A percentile compares a stretch with the other conserved stretches of the same genome.
Evolutionary conservation across 2,888 invertebrate genomes (phyloP).

Genomic region (Strigamia crassipes): DNA sequence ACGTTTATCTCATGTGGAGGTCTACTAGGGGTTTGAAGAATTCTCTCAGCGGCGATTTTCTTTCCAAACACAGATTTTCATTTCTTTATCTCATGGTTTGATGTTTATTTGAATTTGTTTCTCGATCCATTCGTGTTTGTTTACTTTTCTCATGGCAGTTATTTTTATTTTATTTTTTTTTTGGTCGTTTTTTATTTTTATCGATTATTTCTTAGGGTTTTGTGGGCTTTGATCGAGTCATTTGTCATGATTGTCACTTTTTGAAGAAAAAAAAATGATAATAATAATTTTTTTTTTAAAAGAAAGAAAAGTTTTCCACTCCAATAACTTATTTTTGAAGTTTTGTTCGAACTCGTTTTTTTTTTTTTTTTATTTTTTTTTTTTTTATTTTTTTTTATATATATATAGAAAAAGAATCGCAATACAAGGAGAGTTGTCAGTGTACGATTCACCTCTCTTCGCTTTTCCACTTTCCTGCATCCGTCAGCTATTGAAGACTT

Average conservation of each 20-base stretch:
- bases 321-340: slow-evolving; percentile 4
- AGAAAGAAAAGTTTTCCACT: background rate
- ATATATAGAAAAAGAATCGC: background rate
- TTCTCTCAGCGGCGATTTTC: background rate
- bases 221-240: background rate
- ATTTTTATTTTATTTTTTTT: background rate
- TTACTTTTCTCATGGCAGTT: background rate
- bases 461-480: slow-evolving; percentile 35
- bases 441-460: slow-evolving; percentile 29
- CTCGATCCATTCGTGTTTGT: background rate
- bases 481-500: slow-evolving; percentile 24
- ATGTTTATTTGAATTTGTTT: background rate
- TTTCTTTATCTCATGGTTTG: background rate
- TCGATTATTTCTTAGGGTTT: background rate
- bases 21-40: too few species aligned
- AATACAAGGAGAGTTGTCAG: slow-evolving; percentile 10
- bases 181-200: background rate
- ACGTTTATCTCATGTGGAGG: too few species aligned
- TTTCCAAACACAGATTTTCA: background rate
- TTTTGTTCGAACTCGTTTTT: background rate
- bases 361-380: background rate
- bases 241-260: background rate
- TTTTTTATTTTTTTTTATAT: too few species aligned
- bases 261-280: background rate
- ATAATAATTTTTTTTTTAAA: background rate